Conservation (phyloP, 2,888 invertebrate species). For the Drosophila stalkeri region DNA sequence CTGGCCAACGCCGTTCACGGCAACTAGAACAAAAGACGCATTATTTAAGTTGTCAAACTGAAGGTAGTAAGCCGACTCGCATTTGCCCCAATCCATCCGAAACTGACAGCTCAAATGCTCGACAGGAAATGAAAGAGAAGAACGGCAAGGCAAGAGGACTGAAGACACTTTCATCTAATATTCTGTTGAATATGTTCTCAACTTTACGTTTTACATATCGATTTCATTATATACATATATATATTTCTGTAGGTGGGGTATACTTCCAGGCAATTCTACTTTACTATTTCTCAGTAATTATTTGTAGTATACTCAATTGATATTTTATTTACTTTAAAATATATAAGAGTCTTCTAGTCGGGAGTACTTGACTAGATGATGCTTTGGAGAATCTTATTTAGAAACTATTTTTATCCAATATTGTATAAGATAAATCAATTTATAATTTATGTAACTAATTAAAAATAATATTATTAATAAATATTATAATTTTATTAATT, state of each 20-base stretch:
- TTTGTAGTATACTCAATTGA: too few relatives aligned
- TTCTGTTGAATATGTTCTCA: background rate
- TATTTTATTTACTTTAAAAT: too few relatives aligned
- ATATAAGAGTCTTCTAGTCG: too few relatives aligned
- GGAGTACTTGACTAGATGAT: too few relatives aligned
- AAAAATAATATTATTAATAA: too few relatives aligned
- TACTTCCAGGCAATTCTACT: background rate
- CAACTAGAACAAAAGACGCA: conserved; percentile 55
- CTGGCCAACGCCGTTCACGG: background rate
- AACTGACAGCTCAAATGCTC: conserved; percentile 20
- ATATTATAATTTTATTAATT: too few relatives aligned
- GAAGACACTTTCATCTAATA: background rate
- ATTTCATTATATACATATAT: background rate
- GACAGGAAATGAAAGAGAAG: conserved; percentile 25
- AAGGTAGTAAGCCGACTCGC: conserved; percentile 25
- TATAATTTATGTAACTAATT: too few relatives aligned
- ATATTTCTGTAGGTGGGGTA: background rate
- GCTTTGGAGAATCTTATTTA: too few relatives aligned
- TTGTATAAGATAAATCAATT: too few relatives aligned
- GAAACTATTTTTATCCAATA: too few relatives aligned
- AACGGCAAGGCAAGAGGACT: background rate
- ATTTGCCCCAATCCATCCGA: conserved; percentile 12
- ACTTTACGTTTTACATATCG: background rate
- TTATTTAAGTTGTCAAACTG: conserved; percentile 38
- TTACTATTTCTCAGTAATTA: background rate